Conservation (phyloP, 2,888 invertebrate genomes). For the Cephus runcator region DNA sequence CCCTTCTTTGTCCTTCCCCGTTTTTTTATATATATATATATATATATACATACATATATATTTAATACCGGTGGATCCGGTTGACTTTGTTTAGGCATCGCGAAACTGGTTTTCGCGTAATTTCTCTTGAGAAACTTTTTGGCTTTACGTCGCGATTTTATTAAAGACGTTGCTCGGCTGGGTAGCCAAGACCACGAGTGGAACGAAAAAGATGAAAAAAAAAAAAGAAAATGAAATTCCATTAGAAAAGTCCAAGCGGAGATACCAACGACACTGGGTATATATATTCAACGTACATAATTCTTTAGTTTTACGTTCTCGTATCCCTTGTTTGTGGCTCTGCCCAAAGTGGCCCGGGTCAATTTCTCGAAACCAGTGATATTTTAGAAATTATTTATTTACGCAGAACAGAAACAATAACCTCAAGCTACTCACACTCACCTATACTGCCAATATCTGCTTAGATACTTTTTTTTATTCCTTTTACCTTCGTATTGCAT, state of each 20-base stretch:
- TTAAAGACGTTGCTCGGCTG: not conserved
- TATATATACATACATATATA: not conserved
- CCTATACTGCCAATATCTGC: conserved; percentile 58
- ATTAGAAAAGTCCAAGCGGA: not conserved
- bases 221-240: not conserved
- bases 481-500: conserved; percentile 5
- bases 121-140: not conserved
- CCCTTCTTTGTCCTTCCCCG: not conserved
- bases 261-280: not conserved
- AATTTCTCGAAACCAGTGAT: conserved; percentile 61
- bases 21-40: not conserved
- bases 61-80: conserved; percentile 32
- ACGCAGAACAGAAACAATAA: conserved; percentile 52
- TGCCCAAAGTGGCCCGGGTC: conserved; percentile 20
- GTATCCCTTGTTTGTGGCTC: not conserved
- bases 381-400: conserved; percentile 63
- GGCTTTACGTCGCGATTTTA: not conserved
- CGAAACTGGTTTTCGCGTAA: not conserved
- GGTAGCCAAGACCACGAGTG: not conserved
- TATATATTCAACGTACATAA: not conserved
- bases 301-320: not conserved
- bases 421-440: conserved; percentile 42
- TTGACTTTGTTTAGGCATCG: conserved; percentile 12
- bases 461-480: conserved; percentile 33
- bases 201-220: not conserved